A percentile compares a stretch with the other conserved stretches of the same genome.
Evolutionary conservation across 23 tunicate genomes (phyloP).

Genomic region (Phallusia fumigata): DNA sequence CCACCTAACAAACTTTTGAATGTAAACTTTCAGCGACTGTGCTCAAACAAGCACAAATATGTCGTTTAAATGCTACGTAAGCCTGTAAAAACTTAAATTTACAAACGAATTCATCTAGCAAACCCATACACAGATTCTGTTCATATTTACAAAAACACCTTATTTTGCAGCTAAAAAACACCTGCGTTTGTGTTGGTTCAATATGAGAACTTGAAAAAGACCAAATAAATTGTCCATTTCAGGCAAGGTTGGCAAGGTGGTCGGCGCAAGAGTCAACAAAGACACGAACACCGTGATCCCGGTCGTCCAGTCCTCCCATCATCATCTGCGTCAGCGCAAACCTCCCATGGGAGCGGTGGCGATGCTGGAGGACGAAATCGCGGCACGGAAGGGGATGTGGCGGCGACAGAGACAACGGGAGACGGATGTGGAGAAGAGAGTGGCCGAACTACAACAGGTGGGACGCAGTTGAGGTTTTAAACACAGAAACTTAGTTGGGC

Average conservation of each 20-base stretch:
- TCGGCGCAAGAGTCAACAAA: slow-evolving; percentile 74
- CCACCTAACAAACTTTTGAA: too few species aligned
- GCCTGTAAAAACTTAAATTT: too few species aligned
- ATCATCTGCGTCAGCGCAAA: slow-evolving; percentile 55
- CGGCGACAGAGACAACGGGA: slow-evolving; percentile 68
- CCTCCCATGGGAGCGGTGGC: slow-evolving; percentile 86
- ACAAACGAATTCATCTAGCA: neutral
- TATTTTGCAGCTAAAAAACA: too few species aligned
- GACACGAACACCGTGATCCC: slow-evolving; percentile 85
- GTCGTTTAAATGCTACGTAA: too few species aligned
- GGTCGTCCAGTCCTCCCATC: slow-evolving; percentile 56
- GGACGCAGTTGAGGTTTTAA: neutral
- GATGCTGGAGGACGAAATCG: slow-evolving; percentile 89
- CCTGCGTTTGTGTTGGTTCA: too few species aligned
- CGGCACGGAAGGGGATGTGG: slow-evolving; percentile 83
- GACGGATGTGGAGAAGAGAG: slow-evolving; percentile 58
- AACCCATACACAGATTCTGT: neutral
- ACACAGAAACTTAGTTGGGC: too few species aligned
- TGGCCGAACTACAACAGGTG: slow-evolving; percentile 57
- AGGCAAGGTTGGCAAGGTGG: slow-evolving; percentile 85
- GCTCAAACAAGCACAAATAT: too few species aligned
- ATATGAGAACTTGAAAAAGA: too few species aligned
- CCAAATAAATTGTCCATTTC: too few species aligned
- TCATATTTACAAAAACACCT: too few species aligned
- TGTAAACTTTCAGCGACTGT: too few species aligned